Percentiles rank a stretch among this genome's conserved stretches.
These are phyloP conservation scores for Erpetoichthys calabaricus DNA, from an alignment of 2,797 vertebrate species.

Conservation along the genomic window DNA sequence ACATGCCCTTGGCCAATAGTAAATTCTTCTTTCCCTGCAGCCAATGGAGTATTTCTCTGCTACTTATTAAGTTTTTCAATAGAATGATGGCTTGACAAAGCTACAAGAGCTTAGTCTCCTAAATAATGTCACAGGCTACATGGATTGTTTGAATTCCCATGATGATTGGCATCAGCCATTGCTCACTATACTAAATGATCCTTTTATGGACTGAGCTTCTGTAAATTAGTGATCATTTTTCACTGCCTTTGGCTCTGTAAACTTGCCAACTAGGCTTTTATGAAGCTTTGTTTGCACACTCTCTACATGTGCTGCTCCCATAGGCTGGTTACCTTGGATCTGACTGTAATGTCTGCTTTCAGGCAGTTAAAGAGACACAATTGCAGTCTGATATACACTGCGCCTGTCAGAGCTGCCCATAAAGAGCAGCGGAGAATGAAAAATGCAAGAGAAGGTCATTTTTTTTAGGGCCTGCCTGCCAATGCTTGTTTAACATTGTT, in stretches of 20 bases:
- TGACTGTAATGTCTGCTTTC: background rate
- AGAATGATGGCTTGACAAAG: no score
- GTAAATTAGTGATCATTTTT: background rate
- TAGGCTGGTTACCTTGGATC: background rate
- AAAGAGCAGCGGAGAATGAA: constrained; percentile 36
- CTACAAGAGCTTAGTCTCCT: no score
- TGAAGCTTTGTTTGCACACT: constrained; percentile 1
- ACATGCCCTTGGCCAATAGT: no score
- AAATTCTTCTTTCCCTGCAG: no score
- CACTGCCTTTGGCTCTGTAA: background rate
- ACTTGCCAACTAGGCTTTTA: background rate
- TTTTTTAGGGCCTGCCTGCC: constrained; percentile 15
- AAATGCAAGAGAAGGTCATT: constrained; percentile 36
- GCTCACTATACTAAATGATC: no score
- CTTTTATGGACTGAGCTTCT: no score
- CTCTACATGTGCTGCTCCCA: background rate
- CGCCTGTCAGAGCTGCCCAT: constrained; percentile 36
- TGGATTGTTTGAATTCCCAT: no score
- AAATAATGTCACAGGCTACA: no score
- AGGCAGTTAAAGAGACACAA: background rate
- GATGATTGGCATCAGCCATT: no score
- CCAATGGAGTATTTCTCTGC: no score
- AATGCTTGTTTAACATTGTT: constrained; percentile 20
- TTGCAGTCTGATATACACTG: constrained; percentile 18
- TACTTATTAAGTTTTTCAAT: no score